Base-by-base conservation (phyloP, 2,888 invertebrate species). In the Rapana venosa region DNA sequence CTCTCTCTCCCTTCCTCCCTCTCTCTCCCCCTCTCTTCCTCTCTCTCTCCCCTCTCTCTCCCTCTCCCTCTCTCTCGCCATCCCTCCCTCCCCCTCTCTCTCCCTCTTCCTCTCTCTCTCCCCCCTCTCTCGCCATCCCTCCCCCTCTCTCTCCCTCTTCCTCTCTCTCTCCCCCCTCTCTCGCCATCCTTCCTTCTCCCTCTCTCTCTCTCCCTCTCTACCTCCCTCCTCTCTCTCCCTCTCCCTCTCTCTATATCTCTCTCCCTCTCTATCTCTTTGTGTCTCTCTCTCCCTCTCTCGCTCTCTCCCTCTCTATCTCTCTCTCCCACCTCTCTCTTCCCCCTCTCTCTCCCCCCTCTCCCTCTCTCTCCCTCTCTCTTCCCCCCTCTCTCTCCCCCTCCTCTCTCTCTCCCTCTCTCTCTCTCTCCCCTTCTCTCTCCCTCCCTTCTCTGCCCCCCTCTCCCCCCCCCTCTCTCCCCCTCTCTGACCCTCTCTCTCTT, bases 211-310 rank as follows among this genome's bases (percentile, higher is more conserved):
- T 83, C 83, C 32, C 83, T 83, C 83, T 83, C 32, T 83, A 8
- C 58, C 58, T 58, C 58, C 58, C 58, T 15, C 15, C 83, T 83
- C 32, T 83, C 83, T 83, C 83, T 83, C 8, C 32, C 83, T 83
- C 32, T 83, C 83, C 32, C 32, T 83, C 83, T 83, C 32, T 83
- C 83, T 83, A 17, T 32, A 17, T 83, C 83, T 83, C 83, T 83
- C 83, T 83, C 83, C 32, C 32, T 83, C 83, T 83, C 83, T 36
- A 6, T 83, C 47, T 22, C 11, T 74, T 6, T 74, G 15, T 74
- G 20, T 77, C 77, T 15, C 58, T 58, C 58, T 15, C 58, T 15
- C 58, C 15, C 58, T 58, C 58, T 58, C 58, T 58, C 58, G 11
- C 58, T 15, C 58, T 58, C 58, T 15, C 58, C 15, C 58, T 15